phyloP scores from a whole-genome alignment of 2,797 vertebrate genomes.

The Erethizon dorsatum region DNA sequence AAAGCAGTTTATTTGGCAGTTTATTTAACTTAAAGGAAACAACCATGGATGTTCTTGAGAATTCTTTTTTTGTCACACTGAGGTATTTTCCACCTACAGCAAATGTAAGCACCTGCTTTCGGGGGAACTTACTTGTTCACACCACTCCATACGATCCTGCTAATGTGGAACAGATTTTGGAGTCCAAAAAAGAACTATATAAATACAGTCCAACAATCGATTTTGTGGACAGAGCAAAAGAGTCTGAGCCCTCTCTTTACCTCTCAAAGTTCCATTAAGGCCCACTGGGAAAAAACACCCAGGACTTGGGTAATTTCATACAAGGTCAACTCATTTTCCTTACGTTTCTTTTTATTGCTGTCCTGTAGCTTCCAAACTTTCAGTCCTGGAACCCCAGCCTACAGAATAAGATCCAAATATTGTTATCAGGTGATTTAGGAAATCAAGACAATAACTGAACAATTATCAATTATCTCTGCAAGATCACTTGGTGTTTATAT shows the following conservation, averaged over 20 bases:
- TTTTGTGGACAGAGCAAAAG: background rate
- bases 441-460: background rate
- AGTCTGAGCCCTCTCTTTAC: background rate
- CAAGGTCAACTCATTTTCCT: background rate
- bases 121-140: background rate
- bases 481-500: background rate
- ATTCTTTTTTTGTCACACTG: background rate
- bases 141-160: background rate
- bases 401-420: background rate
- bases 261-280: background rate
- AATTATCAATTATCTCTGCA: background rate
- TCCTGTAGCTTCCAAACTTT: background rate
- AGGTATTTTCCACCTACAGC: background rate
- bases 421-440: background rate
- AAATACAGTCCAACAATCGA: background rate
- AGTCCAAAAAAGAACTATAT: background rate
- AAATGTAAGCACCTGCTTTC: background rate
- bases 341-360: background rate
- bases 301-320: background rate
- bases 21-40: slow-evolving; percentile 13
- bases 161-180: background rate
- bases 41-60: background rate
- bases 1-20: background rate
- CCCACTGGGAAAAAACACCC: background rate
- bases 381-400: background rate